Percentiles rank a stretch among this genome's conserved stretches.
phyloP scores from a whole-genome alignment of 2,113 vertebrate species.

The Toxotes jaculatrix region DNA sequence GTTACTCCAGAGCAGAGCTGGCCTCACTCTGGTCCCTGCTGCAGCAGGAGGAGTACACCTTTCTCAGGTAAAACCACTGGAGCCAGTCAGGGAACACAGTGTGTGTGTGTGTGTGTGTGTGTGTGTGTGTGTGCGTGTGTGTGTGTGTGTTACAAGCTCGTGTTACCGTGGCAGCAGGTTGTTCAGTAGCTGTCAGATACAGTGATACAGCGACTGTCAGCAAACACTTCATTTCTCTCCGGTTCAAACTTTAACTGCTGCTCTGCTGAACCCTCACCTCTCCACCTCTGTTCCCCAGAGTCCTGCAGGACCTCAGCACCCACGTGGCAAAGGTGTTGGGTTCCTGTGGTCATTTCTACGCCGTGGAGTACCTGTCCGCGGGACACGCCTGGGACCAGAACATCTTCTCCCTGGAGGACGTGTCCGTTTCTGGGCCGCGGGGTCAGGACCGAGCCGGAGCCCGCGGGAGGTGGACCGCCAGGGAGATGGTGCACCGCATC shows the following conservation, averaged over 20 bases:
- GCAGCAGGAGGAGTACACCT: slow-evolving; percentile 96
- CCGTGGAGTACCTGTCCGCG: slow-evolving; percentile 93
- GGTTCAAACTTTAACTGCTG: too few relatives aligned
- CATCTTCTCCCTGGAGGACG: slow-evolving; percentile 90
- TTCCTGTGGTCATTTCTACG: slow-evolving; percentile 97
- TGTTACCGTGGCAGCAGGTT: too few relatives aligned
- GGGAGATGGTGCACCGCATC: slow-evolving; percentile 84
- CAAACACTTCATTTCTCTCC: too few relatives aligned
- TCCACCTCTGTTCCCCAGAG: slow-evolving; percentile 38
- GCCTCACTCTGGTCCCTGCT: slow-evolving; percentile 94
- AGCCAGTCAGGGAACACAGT: too few relatives aligned
- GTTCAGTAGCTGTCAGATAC: too few relatives aligned
- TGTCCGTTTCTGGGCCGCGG: slow-evolving; percentile 22
- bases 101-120: too few relatives aligned
- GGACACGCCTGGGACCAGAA: slow-evolving; percentile 92
- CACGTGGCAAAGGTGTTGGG: slow-evolving; percentile 92
- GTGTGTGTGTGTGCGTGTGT: too few relatives aligned
- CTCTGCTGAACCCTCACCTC: background rate
- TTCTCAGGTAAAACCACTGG: slow-evolving; percentile 80
- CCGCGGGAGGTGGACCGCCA: slow-evolving; percentile 51
- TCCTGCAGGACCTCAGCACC: slow-evolving; percentile 92
- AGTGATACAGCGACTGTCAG: too few relatives aligned
- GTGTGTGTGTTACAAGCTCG: too few relatives aligned
- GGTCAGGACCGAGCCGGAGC: background rate
- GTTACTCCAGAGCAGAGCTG: slow-evolving; percentile 86